Percentiles rank a stretch among this genome's conserved stretches.
These are phyloP conservation scores for Puffinus mauretanicus DNA, from an alignment of 2,113 vertebrate genomes.

Conservation along the genomic window DNA sequence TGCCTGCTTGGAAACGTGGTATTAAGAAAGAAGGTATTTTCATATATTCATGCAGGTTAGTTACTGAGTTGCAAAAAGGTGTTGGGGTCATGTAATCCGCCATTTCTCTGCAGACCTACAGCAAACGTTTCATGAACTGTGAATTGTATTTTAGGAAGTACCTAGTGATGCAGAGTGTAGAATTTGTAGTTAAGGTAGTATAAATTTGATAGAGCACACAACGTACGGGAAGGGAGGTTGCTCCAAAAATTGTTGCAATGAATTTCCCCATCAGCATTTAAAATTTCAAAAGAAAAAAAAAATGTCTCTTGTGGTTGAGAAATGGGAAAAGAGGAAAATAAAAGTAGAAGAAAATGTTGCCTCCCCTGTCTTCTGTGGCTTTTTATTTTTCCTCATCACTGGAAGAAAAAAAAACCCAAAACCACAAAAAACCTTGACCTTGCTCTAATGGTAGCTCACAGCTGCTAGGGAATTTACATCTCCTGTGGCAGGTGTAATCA, in stretches of 20 bases:
- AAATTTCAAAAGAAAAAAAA: background rate
- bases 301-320: background rate
- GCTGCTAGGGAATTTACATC: conserved; percentile 14
- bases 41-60: background rate
- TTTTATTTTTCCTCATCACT: background rate
- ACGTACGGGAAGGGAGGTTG: background rate
- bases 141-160: background rate
- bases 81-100: background rate
- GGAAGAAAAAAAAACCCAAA: background rate
- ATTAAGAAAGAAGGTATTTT: background rate
- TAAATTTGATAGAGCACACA: background rate
- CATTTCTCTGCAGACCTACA: background rate
- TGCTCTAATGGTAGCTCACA: background rate
- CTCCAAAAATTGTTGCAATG: background rate
- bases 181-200: background rate
- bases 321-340: background rate
- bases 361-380: background rate
- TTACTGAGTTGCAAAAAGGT: background rate
- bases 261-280: background rate
- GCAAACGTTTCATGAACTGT: background rate
- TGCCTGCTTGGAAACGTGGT: fast-evolving
- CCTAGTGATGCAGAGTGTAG: background rate
- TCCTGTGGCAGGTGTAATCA: conserved; percentile 36
- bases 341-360: background rate
- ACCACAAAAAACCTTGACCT: background rate